Evolutionary conservation across 2,797 vertebrate species (phyloP), one percentile per base, ranked within the genome.

Genomic region (Syndactyla subalaris): DNA sequence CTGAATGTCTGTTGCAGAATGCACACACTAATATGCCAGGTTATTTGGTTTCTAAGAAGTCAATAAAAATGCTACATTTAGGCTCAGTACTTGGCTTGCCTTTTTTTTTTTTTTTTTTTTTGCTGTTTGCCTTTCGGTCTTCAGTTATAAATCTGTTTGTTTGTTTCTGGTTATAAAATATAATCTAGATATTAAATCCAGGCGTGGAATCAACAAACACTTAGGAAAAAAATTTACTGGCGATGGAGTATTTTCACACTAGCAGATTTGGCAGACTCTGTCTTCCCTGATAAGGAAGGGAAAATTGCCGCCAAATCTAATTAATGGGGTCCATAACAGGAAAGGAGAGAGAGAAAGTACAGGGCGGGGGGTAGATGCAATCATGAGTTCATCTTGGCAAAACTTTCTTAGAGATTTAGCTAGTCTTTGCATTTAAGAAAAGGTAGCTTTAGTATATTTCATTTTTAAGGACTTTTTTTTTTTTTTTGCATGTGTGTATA

Each of bases 41-140:
- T 99, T 99, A 99, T 99, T 99, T 99, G 99, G 98, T 99, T 99
- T 99, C 98, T 98, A 98, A 98, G 98, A 99, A 99, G 99, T 99
- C 99, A 99, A 99, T 99, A 99, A 99, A 99, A 99, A 99, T 99
- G 98, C 99, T 99, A 99, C 98, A 98, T 99, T 99, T 98, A 93
- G 96, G 96, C 96, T 97, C 97, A 91, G 96, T 96, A 97, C 98
- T 98, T 98, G 96, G 97, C 97, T 97, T 97, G 95, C 95, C 97
- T 98, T 98, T 97, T 97, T 52, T 52, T 49, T 48, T 48, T 49
- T 39, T 39, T 39, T 52, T 30, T 52, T 97, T 97, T 97, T 97
- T 97, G 96, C 98, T 72, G 94, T 96, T 97, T 96, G 90, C 95
- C 81, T 97, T 96, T 97, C 93, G 2, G 87, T 95, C 98, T 97